A percentile compares a stretch with the other conserved stretches of the same genome.
Conservation (phyloP, 2,888 invertebrate genomes). For the Marronus borbonicus region DNA sequence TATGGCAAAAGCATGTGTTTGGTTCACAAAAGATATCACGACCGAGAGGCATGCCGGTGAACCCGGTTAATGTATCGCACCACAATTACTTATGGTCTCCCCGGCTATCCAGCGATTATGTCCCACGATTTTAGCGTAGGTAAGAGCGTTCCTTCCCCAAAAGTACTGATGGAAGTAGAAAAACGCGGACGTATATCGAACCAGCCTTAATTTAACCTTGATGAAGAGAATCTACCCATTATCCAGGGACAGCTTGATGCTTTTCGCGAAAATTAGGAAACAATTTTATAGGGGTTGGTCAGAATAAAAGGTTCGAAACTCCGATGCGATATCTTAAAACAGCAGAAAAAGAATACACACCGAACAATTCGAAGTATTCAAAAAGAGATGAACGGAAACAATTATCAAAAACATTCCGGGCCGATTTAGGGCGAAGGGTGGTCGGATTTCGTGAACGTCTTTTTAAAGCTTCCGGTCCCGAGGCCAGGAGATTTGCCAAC, state of each 20-base stretch:
- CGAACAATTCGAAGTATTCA: conserved; percentile 43
- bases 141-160: background rate
- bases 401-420: conserved; percentile 44
- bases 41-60: conserved; percentile 45
- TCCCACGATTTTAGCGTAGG: conserved; percentile 40
- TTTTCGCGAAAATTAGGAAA: too few relatives aligned
- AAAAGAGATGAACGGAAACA: conserved; percentile 4
- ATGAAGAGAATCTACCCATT: too few relatives aligned
- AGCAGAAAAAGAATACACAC: background rate
- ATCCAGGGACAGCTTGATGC: too few relatives aligned
- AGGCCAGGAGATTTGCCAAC: conserved; percentile 48
- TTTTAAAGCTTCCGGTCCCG: conserved; percentile 49
- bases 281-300: too few relatives aligned
- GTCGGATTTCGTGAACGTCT: conserved; percentile 47
- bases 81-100: conserved; percentile 52
- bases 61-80: conserved; percentile 51
- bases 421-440: conserved; percentile 16
- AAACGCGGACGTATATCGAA: conserved; percentile 54
- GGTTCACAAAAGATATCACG: conserved; percentile 60
- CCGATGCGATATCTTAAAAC: background rate
- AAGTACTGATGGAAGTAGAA: conserved; percentile 10
- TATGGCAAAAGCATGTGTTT: conserved; percentile 62
- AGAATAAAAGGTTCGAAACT: too few relatives aligned
- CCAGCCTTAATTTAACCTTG: conserved; percentile 54
- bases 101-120: conserved; percentile 41